Base-by-base conservation (phyloP, 2,888 invertebrate species). In the Galerucella calmariensis region DNA sequence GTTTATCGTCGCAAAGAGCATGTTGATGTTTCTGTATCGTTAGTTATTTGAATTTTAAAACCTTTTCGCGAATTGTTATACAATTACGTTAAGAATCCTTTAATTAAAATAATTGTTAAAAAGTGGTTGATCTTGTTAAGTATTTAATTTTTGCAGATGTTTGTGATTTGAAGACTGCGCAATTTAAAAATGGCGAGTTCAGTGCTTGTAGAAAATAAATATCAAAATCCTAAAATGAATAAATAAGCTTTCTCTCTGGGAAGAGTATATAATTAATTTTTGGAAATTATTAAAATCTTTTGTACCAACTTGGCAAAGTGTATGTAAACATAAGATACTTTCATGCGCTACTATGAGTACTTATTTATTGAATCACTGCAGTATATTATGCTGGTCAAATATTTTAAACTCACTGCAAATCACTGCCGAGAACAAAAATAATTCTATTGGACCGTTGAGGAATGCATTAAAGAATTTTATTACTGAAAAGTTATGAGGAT, bases 371-470 rank as follows among this genome's bases (percentile, higher is more conserved):
- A 59, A 59, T 11, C 24, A 14, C 59, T 27, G 12, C 59, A 59
- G 27, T 20, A 27, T 59, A 20, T 59, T 59, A 59, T 59, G 27
- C 9, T 59, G 6, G 24, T 24, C 10, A 27, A 59, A 59, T 10
- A 59, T 59, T 59, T 59, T 59, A 59, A 20, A 27, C 11, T 59
- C 16, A 59, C 59, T 59, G 20, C 59, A 59, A 59, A 27, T 59
- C 10, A 59, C 24, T 27, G 12, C 2, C 24, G 14, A 20, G 27
- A 59, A 59, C 27, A 59, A 27, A 59, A 59, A 59, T 27, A 27
- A 20, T 59, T 59, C 2, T 51, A 4, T 53, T 14, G 8, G 8
- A 53, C 53, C 16, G 53, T 2, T 2, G 16, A 53, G 53, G 16
- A 53, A 53, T 53, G 14, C n/a, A 8, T n/a, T 14, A 6, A 16